Base-by-base conservation (phyloP, 2,888 invertebrate species). In the Cacoxenus indagator region DNA sequence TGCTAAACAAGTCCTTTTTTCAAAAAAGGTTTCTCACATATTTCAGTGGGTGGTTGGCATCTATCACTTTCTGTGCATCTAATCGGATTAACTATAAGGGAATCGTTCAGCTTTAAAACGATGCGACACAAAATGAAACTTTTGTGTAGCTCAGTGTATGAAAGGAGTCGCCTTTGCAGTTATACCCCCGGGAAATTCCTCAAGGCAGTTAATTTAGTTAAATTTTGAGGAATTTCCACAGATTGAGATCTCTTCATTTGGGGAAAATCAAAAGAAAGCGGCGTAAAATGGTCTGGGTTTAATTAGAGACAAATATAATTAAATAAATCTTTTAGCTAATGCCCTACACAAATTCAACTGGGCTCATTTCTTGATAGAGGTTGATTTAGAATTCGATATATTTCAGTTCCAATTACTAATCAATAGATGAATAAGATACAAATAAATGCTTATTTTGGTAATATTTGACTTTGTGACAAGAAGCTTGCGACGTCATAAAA, bases 41-140 rank as follows among this genome's bases (percentile, higher is more conserved):
- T 9, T n/a, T 19, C 14, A 17, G 48, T 48, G n/a, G 48, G 19
- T n/a, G 48, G n/a, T n/a, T 4, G n/a, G 11, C 45, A 19, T 5
- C 3, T 51, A 22, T 51, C 19, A 55, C 19, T 55, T 55, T 26
- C 11, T 55, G 11, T 26, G 4, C 2, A 26, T 27, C 27, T 55
- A 55, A 55, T 55, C 55, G 11, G 55, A 55, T 55, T 55, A 55
- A 9, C 11, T 51, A 6, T 37, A 48, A 48, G 48, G 6, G 48
- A 9, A 46, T 9, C 0, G 17, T 48, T 48, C 8, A 19, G 51
- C 6, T 51, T 22, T 19, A 51, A 51, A 19, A 19, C 11, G 6
- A 4, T 51, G 17, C 8, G 22, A 51, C 48, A 9, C 4, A 17
- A 48, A 48, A 48, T 37, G 37, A 37, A 1, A 11, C 14, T 37